Evolutionary conservation across 2,797 vertebrate species (phyloP).

Genomic region (Luscinia megarhynchos): DNA sequence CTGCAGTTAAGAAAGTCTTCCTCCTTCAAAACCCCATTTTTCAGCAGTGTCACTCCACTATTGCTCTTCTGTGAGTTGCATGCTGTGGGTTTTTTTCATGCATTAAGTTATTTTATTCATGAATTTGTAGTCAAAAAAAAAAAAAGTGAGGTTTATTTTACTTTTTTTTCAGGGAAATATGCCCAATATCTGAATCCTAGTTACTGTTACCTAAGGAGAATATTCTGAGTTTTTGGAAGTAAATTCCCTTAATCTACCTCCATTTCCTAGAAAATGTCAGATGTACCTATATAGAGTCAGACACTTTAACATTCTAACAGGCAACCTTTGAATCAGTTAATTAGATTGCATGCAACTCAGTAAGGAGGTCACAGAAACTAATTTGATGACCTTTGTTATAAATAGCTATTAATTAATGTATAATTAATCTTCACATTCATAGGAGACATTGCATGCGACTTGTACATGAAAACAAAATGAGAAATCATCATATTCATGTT

Average conservation of each 20-base stretch:
- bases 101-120: not conserved
- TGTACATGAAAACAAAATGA: constrained; percentile 30
- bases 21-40: not conserved
- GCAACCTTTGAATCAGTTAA: constrained; percentile 26
- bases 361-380: constrained; percentile 49
- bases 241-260: not conserved
- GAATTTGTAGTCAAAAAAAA: not conserved
- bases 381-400: constrained; percentile 53
- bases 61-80: not conserved
- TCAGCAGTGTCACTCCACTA: not conserved
- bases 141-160: not conserved
- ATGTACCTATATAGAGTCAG: not conserved
- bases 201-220: not conserved
- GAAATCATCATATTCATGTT: not conserved
- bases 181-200: not conserved
- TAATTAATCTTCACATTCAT: constrained; percentile 29
- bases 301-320: not conserved
- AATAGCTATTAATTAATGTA: constrained; percentile 37
- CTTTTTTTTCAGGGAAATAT: not conserved
- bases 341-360: constrained; percentile 3
- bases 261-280: not conserved
- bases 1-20: not conserved
- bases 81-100: not conserved
- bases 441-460: not conserved
- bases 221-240: not conserved